These are phyloP conservation scores for Poeciliopsis paucimaculata DNA, from an alignment of 2,797 vertebrate genomes.

Conservation along the genomic window DNA sequence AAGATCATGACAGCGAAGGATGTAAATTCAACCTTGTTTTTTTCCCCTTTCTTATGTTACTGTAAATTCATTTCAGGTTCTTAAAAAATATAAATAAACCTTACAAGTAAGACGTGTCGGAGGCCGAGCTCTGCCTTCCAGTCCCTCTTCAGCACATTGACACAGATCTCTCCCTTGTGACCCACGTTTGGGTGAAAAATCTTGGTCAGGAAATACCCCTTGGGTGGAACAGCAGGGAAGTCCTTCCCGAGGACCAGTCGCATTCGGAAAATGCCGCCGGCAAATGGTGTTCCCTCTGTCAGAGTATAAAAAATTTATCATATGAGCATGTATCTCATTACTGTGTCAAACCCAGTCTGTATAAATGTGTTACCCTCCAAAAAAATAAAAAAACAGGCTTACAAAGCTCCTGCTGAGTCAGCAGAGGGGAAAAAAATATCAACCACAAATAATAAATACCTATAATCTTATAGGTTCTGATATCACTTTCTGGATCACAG, in stretches of 20 bases:
- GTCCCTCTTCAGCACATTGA: slow-evolving; percentile 93
- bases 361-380: not conserved
- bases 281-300: slow-evolving; percentile 93
- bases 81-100: slow-evolving; percentile 17
- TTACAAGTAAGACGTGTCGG: slow-evolving; percentile 91
- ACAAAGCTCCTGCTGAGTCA: slow-evolving; percentile 18
- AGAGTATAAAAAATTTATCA: slow-evolving; percentile 69
- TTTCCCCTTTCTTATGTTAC: too few species aligned
- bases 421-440: not conserved
- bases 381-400: slow-evolving; percentile 18
- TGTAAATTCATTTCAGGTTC: too few species aligned
- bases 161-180: slow-evolving; percentile 93
- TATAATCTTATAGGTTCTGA: not conserved
- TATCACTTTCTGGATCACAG: not conserved
- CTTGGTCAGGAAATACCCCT: slow-evolving; percentile 95
- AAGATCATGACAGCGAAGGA: too few species aligned
- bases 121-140: slow-evolving; percentile 93
- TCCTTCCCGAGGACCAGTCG: slow-evolving; percentile 94
- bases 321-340: slow-evolving; percentile 46
- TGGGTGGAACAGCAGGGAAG: slow-evolving; percentile 92
- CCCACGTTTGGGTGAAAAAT: slow-evolving; percentile 96
- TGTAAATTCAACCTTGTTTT: too few species aligned
- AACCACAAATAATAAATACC: not conserved
- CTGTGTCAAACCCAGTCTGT: slow-evolving; percentile 29
- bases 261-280: slow-evolving; percentile 93